Evolutionary conservation across 2,113 vertebrate species (phyloP), one percentile per base, ranked within the genome.

Genomic region (Mystacornis crossleyi): DNA sequence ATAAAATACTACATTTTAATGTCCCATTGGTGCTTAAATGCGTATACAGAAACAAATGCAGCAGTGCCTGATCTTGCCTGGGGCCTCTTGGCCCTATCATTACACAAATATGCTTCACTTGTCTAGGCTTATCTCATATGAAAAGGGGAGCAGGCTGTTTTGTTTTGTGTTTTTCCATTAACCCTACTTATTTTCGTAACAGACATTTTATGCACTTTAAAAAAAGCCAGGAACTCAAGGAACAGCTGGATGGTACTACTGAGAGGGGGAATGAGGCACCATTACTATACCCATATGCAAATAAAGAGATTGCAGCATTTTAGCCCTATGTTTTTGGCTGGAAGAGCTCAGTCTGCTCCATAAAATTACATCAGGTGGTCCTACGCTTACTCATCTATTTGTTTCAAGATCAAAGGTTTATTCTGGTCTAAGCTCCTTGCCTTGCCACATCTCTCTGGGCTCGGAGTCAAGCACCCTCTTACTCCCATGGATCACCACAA

Each of bases 361-460:
- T 34, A 93, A 86, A 93, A 96, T 80, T 82, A 38, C 47, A 93
- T 62, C 80, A 73, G 57, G n/a, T 81, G 33, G 45, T 54, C 51
- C 67, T 85, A 60, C 17, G 25, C 36, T 74, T 73, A 53, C 60
- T 73, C 1, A 0, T 36, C 58, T 72, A 17, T 51, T 82, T 94
- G 75, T 73, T 93, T 89, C 71, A 81, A 64, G 79, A 93, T 9
- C 55, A 78, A 90, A 93, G 51, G 60, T 86, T 90, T 94, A 81
- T 78, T 86, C 55, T 95, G 17, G 53, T 83, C 48, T 74, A 86
- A 95, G 64, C 43, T 90, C 34, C 85, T 58, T 90, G 66, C 58
- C 58, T 94, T 93, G 60, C 60, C 69, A 74, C 69, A 62, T 57
- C 38, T 82, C 50, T 83, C 82, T 71, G 71, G 82, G 88, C 71